phyloP scores from a whole-genome alignment of 2,888 invertebrate species.

The Pammene aurita region DNA sequence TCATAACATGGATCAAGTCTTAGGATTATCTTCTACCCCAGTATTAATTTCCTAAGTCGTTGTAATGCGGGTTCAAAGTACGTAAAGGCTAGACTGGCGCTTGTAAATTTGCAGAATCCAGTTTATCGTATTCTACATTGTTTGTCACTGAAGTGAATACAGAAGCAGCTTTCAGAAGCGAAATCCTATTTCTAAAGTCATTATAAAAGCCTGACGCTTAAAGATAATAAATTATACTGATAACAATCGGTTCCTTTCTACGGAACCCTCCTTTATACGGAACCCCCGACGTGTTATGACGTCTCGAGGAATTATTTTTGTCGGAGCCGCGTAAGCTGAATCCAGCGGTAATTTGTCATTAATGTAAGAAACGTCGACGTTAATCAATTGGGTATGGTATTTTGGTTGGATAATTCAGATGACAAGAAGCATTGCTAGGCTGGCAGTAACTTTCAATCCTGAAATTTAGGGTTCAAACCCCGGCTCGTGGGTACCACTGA shows the following conservation, averaged over 20 bases:
- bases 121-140: too few species aligned
- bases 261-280: constrained; percentile 11
- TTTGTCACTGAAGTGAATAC: not conserved
- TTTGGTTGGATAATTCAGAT: not conserved
- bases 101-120: too few species aligned
- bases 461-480: too few species aligned
- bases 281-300: constrained; percentile 6
- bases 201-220: not conserved
- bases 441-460: too few species aligned
- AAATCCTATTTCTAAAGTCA: not conserved
- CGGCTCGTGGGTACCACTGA: too few species aligned
- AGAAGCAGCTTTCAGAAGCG: not conserved
- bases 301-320: constrained; percentile 29
- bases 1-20: too few species aligned
- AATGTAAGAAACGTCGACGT: constrained; percentile 3
- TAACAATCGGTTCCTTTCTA: not conserved
- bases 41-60: too few species aligned
- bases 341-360: constrained; percentile 17
- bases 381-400: constrained; percentile 5
- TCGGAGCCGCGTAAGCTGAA: constrained; percentile 28
- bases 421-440: too few species aligned
- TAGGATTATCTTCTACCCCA: too few species aligned
- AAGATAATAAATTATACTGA: constrained; percentile 5
- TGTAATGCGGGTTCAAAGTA: too few species aligned
- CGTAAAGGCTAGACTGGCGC: too few species aligned